Conservation (phyloP, 2,888 invertebrate species). For the Agrotis ipsilon region DNA sequence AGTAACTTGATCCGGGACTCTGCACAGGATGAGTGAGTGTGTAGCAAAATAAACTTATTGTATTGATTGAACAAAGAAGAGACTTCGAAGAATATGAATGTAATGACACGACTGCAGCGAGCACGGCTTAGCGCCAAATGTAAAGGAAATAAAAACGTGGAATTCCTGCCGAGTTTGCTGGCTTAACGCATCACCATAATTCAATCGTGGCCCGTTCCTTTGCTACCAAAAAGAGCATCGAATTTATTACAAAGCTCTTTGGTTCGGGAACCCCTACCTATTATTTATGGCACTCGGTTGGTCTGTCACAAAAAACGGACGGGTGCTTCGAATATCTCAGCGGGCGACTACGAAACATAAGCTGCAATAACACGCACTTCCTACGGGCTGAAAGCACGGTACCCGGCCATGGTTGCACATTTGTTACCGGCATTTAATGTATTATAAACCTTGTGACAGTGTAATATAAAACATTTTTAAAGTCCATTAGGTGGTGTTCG, state of each 20-base stretch:
- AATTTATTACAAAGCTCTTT: slow-evolving; percentile 90
- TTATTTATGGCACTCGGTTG: slow-evolving; percentile 91
- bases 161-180: slow-evolving; percentile 85
- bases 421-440: slow-evolving; percentile 68
- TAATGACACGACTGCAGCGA: slow-evolving; percentile 80
- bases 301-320: slow-evolving; percentile 91
- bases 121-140: slow-evolving; percentile 82
- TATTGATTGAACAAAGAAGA: slow-evolving; percentile 81
- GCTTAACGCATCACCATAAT: slow-evolving; percentile 91
- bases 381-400: slow-evolving; percentile 80
- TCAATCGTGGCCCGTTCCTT: slow-evolving; percentile 87
- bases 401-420: slow-evolving; percentile 76
- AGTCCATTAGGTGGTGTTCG: slow-evolving; percentile 63
- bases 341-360: slow-evolving; percentile 89
- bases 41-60: slow-evolving; percentile 83
- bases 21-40: slow-evolving; percentile 76
- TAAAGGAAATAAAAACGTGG: slow-evolving; percentile 85
- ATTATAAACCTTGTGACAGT: slow-evolving; percentile 76
- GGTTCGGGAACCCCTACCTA: slow-evolving; percentile 89
- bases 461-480: slow-evolving; percentile 75
- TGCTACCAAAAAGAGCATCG: slow-evolving; percentile 90
- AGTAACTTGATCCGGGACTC: slow-evolving; percentile 83
- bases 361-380: slow-evolving; percentile 91
- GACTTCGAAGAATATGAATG: slow-evolving; percentile 81
- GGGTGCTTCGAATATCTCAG: slow-evolving; percentile 90